Evolutionary conservation across 64 coral and sea anemone genomes (phyloP), one percentile per base, ranked within the genome.

Genomic region (Montipora efflorescens): DNA sequence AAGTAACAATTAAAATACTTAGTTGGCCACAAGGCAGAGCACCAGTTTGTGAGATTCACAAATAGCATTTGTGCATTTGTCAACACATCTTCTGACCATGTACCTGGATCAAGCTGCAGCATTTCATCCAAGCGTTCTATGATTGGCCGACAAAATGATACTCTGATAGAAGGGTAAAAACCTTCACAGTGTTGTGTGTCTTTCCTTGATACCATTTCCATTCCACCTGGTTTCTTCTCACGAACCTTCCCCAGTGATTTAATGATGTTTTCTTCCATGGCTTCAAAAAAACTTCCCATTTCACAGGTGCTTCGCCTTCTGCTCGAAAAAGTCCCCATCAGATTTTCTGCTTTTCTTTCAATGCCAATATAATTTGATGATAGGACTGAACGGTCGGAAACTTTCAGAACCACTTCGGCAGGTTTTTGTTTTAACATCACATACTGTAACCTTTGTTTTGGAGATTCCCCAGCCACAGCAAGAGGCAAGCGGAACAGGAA

Each of bases 1-100:
- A 69, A 16, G 68, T 84, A 43, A 16, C 64, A 36, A n/a, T 84
- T 67, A 16, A 84, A 84, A 45, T 47, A 67, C 14, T 59, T 67
- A 8, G 61, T n/a, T 14, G 81, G 81, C 81, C 81, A 84, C 0
- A 18, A n/a, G 0, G 59, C 4, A 2, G 59, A 68, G 43, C 81
- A 47, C 81, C 61, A 84, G 61, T 84, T 84, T 16, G 25, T 84
- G 15, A 84, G 81, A 36, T 84, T 84, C 22, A 84, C 81, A 59
- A 59, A 84, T 59, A 84, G 16, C 81, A 84, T 84, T 67, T 47
- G 23, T 19, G 81, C 81, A 84, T 67, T 84, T 84, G 23, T 48
- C 81, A 84, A 46, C 47, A 59, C 59, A 84, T 84, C 15, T 44
- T 59, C 81, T 84, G 81, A 69, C 81, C 81, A 84, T n/a, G 81